Base-by-base conservation (phyloP, 2,888 invertebrate genomes). In the Ferdinandea cuprea region DNA sequence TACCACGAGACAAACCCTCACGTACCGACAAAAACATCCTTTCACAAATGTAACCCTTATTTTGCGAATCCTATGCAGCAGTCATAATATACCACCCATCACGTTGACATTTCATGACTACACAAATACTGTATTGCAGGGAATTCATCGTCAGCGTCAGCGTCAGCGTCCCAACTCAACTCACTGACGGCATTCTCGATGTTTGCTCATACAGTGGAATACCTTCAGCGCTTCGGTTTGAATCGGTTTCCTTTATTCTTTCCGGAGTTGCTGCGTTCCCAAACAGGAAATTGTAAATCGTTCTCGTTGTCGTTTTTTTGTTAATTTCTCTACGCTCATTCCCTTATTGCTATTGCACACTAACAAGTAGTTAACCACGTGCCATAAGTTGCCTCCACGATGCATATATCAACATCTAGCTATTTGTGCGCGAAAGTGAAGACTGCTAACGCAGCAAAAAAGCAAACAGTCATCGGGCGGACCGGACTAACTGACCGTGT, bases 271-370 rank as follows among this genome's bases (percentile, higher is more conserved):
- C 42, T 50, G 68, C 42, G 17, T 63, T 80, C 50, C 40, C 68
- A 76, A 68, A 81, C 77, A 71, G 81, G 81, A 81, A 77, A 81
- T 81, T 77, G 71, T 81, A 81, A 81, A 81, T 81, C 71, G 77
- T 81, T 72, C 71, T 59, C 54, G 32, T 32, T 54, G 66, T 71
- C 44, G 48, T 46, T 30, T 42, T 52, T 44, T 72, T 69, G 30
- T 46, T 44, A 63, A 69, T 63, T 58, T 58, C 54, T 48, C 32
- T 58, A 40, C 32, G 44, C 11, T 30, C 54, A 61, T 61, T 56
- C 44, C 37, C 54, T 54, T n/a, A n/a, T 52, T 32, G 17, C 46
- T 30, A 68, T 44, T 25, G 37, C 25, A 30, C 30, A 58, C 46
- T 40, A 59, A 17, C 65, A 69, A 74, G 80, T 76, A 65, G 69